These are phyloP conservation scores for Eilema griseolum DNA, from an alignment of 2,888 invertebrate genomes.

Conservation along the genomic window DNA sequence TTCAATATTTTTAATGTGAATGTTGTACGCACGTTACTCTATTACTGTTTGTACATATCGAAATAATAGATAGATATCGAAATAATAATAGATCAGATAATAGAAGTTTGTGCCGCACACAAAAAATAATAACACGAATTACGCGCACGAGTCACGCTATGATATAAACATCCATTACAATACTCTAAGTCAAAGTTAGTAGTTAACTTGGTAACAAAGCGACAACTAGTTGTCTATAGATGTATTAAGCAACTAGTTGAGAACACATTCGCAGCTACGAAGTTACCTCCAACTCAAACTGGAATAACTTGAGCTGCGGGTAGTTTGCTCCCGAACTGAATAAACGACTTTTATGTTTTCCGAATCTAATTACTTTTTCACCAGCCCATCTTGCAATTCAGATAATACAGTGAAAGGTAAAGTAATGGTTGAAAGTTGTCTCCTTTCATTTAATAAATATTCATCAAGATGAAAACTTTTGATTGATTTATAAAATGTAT, in stretches of 20 bases:
- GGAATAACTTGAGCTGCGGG: conserved; percentile 50
- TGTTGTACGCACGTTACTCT: background rate
- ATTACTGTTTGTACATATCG: background rate
- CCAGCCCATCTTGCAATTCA: conserved; percentile 31
- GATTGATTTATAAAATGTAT: conserved; percentile 73
- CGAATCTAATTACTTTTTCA: conserved; percentile 24
- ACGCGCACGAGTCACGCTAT: background rate
- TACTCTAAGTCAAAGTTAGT: conserved; percentile 39
- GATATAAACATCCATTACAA: conserved; percentile 28
- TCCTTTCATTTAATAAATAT: conserved; percentile 63
- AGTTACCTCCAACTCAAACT: conserved; percentile 48
- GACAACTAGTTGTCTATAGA: conserved; percentile 47
- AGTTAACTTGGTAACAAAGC: conserved; percentile 35
- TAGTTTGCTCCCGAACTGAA: conserved; percentile 36
- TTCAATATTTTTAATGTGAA: too few relatives aligned
- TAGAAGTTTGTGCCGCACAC: background rate
- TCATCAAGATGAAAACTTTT: conserved; percentile 71
- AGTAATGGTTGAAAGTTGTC: conserved; percentile 53
- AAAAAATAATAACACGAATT: background rate
- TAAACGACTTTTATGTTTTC: conserved; percentile 36
- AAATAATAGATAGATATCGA: background rate
- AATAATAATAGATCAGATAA: background rate
- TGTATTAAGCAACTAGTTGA: conserved; percentile 47
- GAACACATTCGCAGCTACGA: conserved; percentile 53
- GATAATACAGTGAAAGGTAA: conserved; percentile 38